phyloP scores from a whole-genome alignment of 2,113 vertebrate species.

The Cariama cristata region DNA sequence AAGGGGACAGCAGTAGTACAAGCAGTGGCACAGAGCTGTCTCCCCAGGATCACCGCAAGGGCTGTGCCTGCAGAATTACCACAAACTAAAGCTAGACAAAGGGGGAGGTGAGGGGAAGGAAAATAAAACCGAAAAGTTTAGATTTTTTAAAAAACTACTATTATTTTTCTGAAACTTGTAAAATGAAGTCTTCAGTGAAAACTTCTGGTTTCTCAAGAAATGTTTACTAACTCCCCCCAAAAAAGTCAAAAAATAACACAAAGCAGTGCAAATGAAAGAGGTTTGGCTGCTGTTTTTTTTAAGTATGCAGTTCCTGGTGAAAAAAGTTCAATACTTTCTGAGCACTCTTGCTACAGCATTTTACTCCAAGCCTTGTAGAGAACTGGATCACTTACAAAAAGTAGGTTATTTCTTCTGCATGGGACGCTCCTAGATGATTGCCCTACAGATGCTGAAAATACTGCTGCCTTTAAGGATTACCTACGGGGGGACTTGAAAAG shows the following conservation, averaged over 20 bases:
- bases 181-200: background rate
- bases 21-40: background rate
- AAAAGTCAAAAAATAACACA: background rate
- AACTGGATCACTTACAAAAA: background rate
- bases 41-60: background rate
- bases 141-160: background rate
- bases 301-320: background rate
- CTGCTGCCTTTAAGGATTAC: background rate
- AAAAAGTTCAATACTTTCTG: background rate
- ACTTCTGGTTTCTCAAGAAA: background rate
- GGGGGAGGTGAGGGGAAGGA: background rate
- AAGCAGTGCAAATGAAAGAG: background rate
- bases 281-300: background rate
- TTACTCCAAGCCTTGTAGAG: background rate
- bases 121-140: background rate
- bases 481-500: background rate
- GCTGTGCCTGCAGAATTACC: background rate
- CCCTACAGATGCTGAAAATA: background rate
- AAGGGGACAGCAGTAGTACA: slow-evolving; percentile 32
- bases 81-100: background rate
- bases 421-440: background rate
- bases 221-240: background rate
- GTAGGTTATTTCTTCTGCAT: background rate
- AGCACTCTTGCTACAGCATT: background rate
- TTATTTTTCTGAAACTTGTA: background rate